These are phyloP conservation scores for Colaptes auratus DNA, from an alignment of 2,113 vertebrate species.

Conservation along the genomic window DNA sequence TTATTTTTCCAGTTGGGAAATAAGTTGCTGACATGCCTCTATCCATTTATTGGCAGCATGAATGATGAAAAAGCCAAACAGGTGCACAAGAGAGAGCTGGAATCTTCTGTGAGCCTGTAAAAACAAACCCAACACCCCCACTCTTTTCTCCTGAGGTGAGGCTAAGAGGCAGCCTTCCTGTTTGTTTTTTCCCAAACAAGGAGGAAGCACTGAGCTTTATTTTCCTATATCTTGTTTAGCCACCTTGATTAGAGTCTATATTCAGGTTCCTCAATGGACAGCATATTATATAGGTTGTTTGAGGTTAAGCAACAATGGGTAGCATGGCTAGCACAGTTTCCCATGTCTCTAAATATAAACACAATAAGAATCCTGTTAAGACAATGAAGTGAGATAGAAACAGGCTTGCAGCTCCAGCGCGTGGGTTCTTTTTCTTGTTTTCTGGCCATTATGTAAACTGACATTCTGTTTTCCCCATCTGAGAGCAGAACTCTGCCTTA, in stretches of 20 bases:
- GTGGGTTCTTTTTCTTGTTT: slow-evolving; percentile 53
- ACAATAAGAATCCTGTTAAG: slow-evolving; percentile 70
- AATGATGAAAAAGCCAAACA: slow-evolving; percentile 31
- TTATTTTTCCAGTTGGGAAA: neutral
- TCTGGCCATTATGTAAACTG: slow-evolving; percentile 69
- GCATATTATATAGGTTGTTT: slow-evolving; percentile 59
- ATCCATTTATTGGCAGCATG: neutral
- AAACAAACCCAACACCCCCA: neutral
- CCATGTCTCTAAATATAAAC: slow-evolving; percentile 74
- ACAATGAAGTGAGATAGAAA: slow-evolving; percentile 65
- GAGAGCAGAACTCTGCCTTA: slow-evolving; percentile 54
- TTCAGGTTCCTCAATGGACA: slow-evolving; percentile 23
- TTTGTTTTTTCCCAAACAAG: slow-evolving; percentile 59
- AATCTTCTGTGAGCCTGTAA: neutral
- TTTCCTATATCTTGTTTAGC: slow-evolving; percentile 64
- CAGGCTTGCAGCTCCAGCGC: neutral
- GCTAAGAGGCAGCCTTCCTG: slow-evolving; percentile 16
- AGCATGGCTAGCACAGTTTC: slow-evolving; percentile 57
- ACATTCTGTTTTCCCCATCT: slow-evolving; percentile 62
- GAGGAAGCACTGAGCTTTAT: slow-evolving; percentile 52
- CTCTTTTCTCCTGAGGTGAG: slow-evolving; percentile 10
- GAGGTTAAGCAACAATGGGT: slow-evolving; percentile 69
- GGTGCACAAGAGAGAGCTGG: slow-evolving; percentile 3
- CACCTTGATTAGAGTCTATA: slow-evolving; percentile 48
- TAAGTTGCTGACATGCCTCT: neutral